These are phyloP conservation scores for Trilocha varians DNA, from an alignment of 2,888 invertebrate genomes.

Conservation along the genomic window DNA sequence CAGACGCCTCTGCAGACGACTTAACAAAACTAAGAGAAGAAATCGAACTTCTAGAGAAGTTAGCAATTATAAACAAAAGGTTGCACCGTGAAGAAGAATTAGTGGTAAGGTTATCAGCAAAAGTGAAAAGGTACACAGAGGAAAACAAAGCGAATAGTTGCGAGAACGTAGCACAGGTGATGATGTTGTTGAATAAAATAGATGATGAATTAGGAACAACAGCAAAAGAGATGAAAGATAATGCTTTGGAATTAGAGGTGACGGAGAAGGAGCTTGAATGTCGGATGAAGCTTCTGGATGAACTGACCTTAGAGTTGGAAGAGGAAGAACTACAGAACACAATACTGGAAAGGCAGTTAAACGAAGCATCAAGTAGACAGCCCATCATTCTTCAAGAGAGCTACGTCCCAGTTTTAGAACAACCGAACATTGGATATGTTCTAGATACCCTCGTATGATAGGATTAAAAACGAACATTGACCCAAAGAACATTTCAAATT, in stretches of 20 bases:
- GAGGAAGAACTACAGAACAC: constrained; percentile 65
- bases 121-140: constrained; percentile 74
- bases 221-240: constrained; percentile 67
- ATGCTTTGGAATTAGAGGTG: constrained; percentile 60
- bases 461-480: constrained; percentile 13
- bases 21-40: constrained; percentile 76
- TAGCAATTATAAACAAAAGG: constrained; percentile 81
- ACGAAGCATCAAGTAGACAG: constrained; percentile 60
- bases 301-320: constrained; percentile 66
- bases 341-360: constrained; percentile 57
- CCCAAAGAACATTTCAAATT: constrained; percentile 22
- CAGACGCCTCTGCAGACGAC: constrained; percentile 65
- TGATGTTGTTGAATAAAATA: constrained; percentile 62
- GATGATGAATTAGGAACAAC: constrained; percentile 66
- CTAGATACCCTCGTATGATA: constrained; percentile 67
- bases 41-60: constrained; percentile 81
- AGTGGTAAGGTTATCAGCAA: constrained; percentile 77
- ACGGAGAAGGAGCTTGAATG: constrained; percentile 69
- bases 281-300: constrained; percentile 68
- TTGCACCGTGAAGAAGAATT: constrained; percentile 82
- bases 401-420: constrained; percentile 60
- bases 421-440: constrained; percentile 41
- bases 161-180: constrained; percentile 62
- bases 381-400: constrained; percentile 61
- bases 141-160: constrained; percentile 66